Evolutionary conservation across 2,797 vertebrate species (phyloP), one percentile per base, ranked within the genome.

Genomic region (Sebastes kiyomatsui): DNA sequence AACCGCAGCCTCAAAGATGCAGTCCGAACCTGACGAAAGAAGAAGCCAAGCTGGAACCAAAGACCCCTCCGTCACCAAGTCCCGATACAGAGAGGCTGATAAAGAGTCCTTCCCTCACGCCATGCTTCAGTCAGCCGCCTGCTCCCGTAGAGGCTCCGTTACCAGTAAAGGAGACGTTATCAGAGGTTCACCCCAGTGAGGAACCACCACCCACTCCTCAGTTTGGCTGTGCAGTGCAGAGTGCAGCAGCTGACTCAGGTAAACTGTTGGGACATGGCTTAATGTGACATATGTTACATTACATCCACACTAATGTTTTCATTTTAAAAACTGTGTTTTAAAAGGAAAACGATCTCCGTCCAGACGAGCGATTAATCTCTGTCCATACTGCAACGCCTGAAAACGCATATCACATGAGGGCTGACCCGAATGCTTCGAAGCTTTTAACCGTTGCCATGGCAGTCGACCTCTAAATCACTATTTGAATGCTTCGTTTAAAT

Each of bases 221-320:
- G 46, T 38, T 30, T 7, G 61, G 6, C 72, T 22, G 38, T 38
- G 16, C 10, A 23, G 60, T 18, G 5, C 75, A 60, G 79, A 72
- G 27, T 25, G 2, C 67, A 12, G 5, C 75, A 52, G 64, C 49
- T 13, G 61, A 78, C 62, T 90, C 89, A 81, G 93, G 91, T 94
- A 83, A 86, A 61, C 22, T 10, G 11, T n/a, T 6, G 28, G 23
- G 9, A 70, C n/a, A 11, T 6, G 7, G 14, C 9, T 0, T 49
- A 16, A 75, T 67, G 18, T 27, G 27, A 38, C 46, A 2, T 13
- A 5, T 23, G 9, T 20, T 61, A 20, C 6, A 14, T 8, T 46
- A 46, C 42, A 46, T 46, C 42, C 42, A 46, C 42, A 46, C 42
- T 18, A 18, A 18, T 46, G 42, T 18, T 46, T 46, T 46, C 5